phyloP scores from a whole-genome alignment of 2,888 invertebrate genomes.

The Diaperis boleti region DNA sequence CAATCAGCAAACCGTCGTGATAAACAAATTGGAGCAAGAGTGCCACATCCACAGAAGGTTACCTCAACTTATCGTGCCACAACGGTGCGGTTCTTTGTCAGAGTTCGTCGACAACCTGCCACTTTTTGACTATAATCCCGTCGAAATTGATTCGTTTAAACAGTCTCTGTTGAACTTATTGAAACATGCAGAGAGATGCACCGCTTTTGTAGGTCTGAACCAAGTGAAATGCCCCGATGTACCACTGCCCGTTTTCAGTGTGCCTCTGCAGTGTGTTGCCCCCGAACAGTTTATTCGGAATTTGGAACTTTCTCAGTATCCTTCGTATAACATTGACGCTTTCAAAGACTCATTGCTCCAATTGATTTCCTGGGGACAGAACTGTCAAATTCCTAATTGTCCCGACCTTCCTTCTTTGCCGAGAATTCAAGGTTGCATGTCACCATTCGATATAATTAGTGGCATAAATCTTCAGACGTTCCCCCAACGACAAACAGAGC shows the following conservation, averaged over 20 bases:
- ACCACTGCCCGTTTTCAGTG: no score
- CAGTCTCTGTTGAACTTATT: background rate
- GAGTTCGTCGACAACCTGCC: background rate
- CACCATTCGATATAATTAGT: slow-evolving; percentile 13
- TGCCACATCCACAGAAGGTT: no score
- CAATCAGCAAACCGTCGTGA: background rate
- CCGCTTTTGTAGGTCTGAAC: no score
- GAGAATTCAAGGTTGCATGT: background rate
- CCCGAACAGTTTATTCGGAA: background rate
- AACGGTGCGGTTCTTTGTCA: background rate
- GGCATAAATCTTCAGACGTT: slow-evolving; percentile 6
- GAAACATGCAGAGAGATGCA: no score
- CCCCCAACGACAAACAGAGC: background rate
- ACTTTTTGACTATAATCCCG: background rate
- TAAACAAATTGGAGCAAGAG: background rate
- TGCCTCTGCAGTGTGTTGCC: background rate
- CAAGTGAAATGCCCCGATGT: background rate
- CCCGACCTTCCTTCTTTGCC: slow-evolving; percentile 8
- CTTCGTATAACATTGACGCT: no score
- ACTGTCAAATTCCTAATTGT: background rate
- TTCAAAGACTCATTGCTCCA: slow-evolving; percentile 7
- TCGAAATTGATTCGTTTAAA: background rate
- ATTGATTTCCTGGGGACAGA: no score
- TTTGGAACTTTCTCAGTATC: background rate
- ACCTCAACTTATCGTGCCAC: background rate